Evolutionary conservation across 2,113 vertebrate genomes (phyloP).

Genomic region (Hippocampus comes): DNA sequence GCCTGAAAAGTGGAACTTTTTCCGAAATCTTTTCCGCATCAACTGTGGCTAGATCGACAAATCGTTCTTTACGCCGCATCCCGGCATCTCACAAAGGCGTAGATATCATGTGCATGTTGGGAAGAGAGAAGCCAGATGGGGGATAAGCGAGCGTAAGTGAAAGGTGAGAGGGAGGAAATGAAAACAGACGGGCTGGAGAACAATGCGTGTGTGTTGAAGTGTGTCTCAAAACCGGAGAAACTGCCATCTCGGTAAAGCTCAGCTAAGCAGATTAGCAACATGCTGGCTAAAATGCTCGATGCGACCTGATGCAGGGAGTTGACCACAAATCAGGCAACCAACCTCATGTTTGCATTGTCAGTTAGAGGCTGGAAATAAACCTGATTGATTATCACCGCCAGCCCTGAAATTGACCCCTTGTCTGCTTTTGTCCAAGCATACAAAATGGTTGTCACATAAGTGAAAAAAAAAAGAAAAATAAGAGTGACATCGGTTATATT

Average conservation of each 20-base stretch:
- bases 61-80: background rate
- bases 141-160: conserved; percentile 45
- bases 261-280: conserved; percentile 64
- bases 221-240: conserved; percentile 36
- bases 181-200: conserved; percentile 31
- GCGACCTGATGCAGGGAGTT: conserved; percentile 39
- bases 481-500: no score
- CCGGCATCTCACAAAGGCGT: conserved; percentile 7
- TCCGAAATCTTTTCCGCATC: background rate
- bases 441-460: background rate
- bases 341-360: background rate
- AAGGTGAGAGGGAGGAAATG: conserved; percentile 60
- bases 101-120: conserved; percentile 12
- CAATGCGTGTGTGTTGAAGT: conserved; percentile 24
- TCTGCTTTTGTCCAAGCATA: background rate
- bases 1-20: background rate
- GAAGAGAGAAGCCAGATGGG: conserved; percentile 48
- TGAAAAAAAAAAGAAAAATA: no score
- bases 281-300: conserved; percentile 53
- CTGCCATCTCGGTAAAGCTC: conserved; percentile 53
- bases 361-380: conserved; percentile 3
- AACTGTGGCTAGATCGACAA: background rate
- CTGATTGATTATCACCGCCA: background rate
- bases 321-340: conserved; percentile 28
- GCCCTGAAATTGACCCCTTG: background rate